Evolutionary conservation across 2,888 invertebrate genomes (phyloP).

Genomic region (Plemyria rubiginata): DNA sequence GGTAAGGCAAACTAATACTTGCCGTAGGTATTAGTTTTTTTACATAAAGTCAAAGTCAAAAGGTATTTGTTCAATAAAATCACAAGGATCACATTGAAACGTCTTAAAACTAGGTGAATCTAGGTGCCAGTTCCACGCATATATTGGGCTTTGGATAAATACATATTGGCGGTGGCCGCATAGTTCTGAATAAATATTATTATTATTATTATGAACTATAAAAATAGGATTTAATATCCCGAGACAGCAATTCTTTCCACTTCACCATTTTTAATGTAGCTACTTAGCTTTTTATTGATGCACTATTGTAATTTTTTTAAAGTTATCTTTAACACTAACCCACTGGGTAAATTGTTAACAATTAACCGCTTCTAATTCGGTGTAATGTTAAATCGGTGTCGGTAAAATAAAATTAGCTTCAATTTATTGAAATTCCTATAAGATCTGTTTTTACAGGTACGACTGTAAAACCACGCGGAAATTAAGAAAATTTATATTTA

Average conservation of each 20-base stretch:
- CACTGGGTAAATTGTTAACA: slow-evolving; percentile 49
- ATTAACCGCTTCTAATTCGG: slow-evolving; percentile 39
- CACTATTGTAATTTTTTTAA: slow-evolving; percentile 50
- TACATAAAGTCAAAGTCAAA: no score
- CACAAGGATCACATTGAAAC: no score
- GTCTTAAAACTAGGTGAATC: no score
- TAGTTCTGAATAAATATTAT: no score
- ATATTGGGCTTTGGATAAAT: no score
- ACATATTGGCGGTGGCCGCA: no score
- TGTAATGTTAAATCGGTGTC: slow-evolving; percentile 40
- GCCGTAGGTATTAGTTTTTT: no score
- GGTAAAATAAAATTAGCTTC: slow-evolving; percentile 33
- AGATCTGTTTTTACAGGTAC: slow-evolving; percentile 78
- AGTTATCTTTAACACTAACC: slow-evolving; percentile 57
- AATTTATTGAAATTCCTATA: slow-evolving; percentile 42
- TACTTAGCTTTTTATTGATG: slow-evolving; percentile 39
- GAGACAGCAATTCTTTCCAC: slow-evolving; percentile 47
- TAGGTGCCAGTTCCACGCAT: no score
- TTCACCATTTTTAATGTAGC: slow-evolving; percentile 40
- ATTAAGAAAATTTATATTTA: slow-evolving; percentile 67
- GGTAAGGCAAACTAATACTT: no score
- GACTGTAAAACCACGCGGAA: slow-evolving; percentile 71
- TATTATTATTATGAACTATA: no score
- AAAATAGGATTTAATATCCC: not conserved
- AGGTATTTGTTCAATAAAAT: no score